Percentiles rank a stretch among this genome's conserved stretches.
These are phyloP conservation scores for Trichopria drosophilae DNA, from an alignment of 2,888 invertebrate genomes.

Conservation along the genomic window DNA sequence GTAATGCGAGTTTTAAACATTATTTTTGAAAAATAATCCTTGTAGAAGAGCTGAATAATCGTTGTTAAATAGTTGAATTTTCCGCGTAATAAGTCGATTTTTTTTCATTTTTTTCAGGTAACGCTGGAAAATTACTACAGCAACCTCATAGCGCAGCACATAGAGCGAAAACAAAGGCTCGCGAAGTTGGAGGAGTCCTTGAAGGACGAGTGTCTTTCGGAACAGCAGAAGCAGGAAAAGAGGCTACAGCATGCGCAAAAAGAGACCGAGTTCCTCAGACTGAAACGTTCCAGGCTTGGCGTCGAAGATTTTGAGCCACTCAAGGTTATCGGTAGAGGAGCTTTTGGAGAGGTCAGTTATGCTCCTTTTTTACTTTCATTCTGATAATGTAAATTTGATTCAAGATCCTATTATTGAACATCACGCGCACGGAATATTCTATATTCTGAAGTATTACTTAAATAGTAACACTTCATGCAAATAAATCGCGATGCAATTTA, in stretches of 20 bases:
- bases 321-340: constrained; percentile 93
- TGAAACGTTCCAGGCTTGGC: constrained; percentile 92
- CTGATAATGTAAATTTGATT: constrained; percentile 3
- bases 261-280: constrained; percentile 96
- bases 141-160: constrained; percentile 95
- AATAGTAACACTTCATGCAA: too few species aligned
- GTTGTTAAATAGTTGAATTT: neutral
- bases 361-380: too few species aligned
- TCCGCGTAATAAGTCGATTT: neutral
- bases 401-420: neutral
- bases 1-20: too few species aligned
- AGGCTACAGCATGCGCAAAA: constrained; percentile 95
- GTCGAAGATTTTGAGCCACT: constrained; percentile 98
- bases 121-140: constrained; percentile 99
- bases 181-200: constrained; percentile 94
- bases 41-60: too few species aligned
- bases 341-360: constrained; percentile 79
- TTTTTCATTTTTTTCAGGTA: constrained; percentile 57
- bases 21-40: too few species aligned
- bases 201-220: constrained; percentile 91
- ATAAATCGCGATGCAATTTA: too few species aligned
- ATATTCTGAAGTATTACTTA: too few species aligned
- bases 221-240: constrained; percentile 92
- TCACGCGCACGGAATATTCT: too few species aligned
- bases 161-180: constrained; percentile 92